Evolutionary conservation across 37 sponge, comb jelly and placozoan species (phyloP).

Genomic region (Chondrilla cf. caribensis): DNA sequence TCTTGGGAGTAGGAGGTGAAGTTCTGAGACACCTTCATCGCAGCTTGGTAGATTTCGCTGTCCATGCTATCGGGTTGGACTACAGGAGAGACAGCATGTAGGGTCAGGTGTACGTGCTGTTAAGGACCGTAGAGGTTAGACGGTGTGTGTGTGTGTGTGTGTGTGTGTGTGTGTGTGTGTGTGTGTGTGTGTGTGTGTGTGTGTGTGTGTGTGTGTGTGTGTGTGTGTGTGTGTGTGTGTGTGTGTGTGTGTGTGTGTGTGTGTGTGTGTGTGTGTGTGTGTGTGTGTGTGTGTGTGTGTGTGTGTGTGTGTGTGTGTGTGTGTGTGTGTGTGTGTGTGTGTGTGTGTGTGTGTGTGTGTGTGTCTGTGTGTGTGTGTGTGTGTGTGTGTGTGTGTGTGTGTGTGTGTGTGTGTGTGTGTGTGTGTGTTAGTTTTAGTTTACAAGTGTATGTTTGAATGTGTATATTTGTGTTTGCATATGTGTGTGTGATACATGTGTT

Average conservation of each 20-base stretch:
- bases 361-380: too few relatives aligned
- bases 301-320: too few relatives aligned
- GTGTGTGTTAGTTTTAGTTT: too few relatives aligned
- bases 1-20: conserved; percentile 30
- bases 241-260: neutral
- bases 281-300: too few relatives aligned
- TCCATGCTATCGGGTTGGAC: neutral
- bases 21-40: conserved; percentile 1
- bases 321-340: too few relatives aligned
- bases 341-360: too few relatives aligned
- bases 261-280: too few relatives aligned
- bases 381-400: too few relatives aligned
- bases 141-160: neutral
- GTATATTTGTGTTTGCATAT: too few relatives aligned
- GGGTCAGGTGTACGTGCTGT: conserved; percentile 37
- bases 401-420: too few relatives aligned
- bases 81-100: neutral
- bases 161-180: neutral
- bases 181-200: conserved; percentile 17
- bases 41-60: neutral
- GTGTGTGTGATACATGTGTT: too few relatives aligned
- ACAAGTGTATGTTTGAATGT: too few relatives aligned
- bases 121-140: neutral
- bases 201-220: neutral
- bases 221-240: conserved; percentile 4